Conservation (phyloP, 1,140 invertebrate genomes). For the Trachymyrmex septentrionalis region DNA sequence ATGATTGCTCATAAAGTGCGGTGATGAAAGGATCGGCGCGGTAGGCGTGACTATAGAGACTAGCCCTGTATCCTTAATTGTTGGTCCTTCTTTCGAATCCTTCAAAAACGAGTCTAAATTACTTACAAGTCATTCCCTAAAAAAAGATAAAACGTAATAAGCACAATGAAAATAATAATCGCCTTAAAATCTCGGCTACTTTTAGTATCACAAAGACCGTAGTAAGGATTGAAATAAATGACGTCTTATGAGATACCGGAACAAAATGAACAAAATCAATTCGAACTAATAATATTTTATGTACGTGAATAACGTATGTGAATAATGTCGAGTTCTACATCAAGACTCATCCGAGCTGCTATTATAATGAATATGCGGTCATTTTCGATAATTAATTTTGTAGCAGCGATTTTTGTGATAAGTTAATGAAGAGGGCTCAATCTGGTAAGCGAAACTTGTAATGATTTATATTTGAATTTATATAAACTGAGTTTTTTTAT, state of each 20-base stretch:
- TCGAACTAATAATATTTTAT: not conserved
- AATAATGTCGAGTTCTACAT: too few relatives aligned
- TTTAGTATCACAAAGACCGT: not conserved
- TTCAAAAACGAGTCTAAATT: not conserved
- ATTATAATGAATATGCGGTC: too few relatives aligned
- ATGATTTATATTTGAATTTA: too few relatives aligned
- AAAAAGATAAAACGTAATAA: not conserved
- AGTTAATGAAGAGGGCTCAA: too few relatives aligned
- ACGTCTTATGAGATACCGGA: not conserved
- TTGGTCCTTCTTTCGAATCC: not conserved
- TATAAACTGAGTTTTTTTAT: too few relatives aligned
- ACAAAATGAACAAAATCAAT: not conserved
- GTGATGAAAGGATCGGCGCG: constrained; percentile 33
- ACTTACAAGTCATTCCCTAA: not conserved
- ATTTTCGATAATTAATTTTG: too few relatives aligned
- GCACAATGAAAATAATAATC: not conserved
- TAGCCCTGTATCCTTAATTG: constrained; percentile 6
- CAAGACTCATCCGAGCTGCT: too few relatives aligned
- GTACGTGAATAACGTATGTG: too few relatives aligned
- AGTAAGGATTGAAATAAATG: not conserved
- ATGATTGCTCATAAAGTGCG: constrained; percentile 34
- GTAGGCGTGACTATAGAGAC: not conserved
- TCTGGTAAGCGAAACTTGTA: too few relatives aligned
- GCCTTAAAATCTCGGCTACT: not conserved
- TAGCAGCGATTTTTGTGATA: too few relatives aligned